A percentile compares a stretch with the other conserved stretches of the same genome.
Conservation (phyloP, 2,113 vertebrate genomes). For the Forbesichthys papilliferus region DNA sequence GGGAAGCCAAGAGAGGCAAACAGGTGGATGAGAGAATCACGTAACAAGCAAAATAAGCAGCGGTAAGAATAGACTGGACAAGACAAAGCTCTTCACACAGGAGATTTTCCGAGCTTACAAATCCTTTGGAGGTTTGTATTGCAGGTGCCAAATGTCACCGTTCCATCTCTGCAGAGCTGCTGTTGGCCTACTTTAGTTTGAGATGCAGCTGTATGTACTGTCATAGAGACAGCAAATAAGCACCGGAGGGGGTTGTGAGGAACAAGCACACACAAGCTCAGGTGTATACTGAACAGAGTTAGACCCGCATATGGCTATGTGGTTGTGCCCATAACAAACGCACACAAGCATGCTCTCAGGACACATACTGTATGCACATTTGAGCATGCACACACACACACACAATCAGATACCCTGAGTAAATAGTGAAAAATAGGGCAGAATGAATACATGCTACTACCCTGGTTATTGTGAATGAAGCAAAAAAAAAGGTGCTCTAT, state of each 20-base stretch:
- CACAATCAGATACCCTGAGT: conserved; percentile 6
- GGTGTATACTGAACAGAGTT: not conserved
- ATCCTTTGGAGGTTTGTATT: conserved; percentile 62
- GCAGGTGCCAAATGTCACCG: conserved; percentile 62
- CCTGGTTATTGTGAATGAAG: too few relatives aligned
- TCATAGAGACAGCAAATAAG: conserved; percentile 66
- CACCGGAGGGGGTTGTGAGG: conserved; percentile 51
- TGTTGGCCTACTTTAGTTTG: conserved; percentile 66
- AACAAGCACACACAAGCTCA: conserved; percentile 6
- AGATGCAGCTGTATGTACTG: conserved; percentile 63
- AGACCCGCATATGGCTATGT: not conserved
- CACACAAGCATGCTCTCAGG: conserved; percentile 3
- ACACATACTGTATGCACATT: conserved; percentile 1
- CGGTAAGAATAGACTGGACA: conserved; percentile 33
- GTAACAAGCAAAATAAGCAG: not conserved
- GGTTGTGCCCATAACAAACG: conserved; percentile 5
- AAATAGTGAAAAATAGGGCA: not conserved
- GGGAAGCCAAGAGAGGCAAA: not conserved
- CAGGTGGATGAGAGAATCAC: not conserved
- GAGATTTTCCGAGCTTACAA: conserved; percentile 58
- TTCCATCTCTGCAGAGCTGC: conserved; percentile 50
- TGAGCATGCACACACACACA: not conserved
- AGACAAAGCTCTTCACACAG: conserved; percentile 36
- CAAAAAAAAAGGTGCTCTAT: too few relatives aligned
- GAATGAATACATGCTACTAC: not conserved